Conservation (phyloP, 2,797 vertebrate species). For the Xenentodon cancila region DNA sequence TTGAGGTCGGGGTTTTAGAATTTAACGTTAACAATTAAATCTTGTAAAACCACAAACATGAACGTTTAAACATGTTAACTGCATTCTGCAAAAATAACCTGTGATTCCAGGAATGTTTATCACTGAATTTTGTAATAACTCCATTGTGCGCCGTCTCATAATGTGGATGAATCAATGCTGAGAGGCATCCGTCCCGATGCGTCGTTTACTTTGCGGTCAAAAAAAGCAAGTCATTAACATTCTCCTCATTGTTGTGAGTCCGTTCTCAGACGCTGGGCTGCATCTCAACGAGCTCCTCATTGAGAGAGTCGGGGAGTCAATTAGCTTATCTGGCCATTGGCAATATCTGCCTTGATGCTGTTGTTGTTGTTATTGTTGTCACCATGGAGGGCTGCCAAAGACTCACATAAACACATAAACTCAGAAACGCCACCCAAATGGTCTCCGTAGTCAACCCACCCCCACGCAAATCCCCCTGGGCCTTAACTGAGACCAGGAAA, state of each 20-base stretch:
- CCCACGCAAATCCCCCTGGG: constrained; percentile 40
- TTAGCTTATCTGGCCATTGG: constrained; percentile 65
- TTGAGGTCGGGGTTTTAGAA: too few relatives aligned
- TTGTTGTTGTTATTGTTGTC: constrained; percentile 16
- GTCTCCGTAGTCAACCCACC: not conserved
- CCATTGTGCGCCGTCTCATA: constrained; percentile 51
- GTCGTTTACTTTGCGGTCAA: constrained; percentile 69
- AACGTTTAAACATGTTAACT: not conserved
- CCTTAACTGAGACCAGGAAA: constrained; percentile 64
- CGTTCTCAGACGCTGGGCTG: constrained; percentile 49
- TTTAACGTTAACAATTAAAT: too few relatives aligned
- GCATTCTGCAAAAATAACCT: constrained; percentile 13
- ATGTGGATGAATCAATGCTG: constrained; percentile 50
- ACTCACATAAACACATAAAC: constrained; percentile 23
- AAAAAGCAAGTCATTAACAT: constrained; percentile 68
- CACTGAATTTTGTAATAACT: constrained; percentile 32
- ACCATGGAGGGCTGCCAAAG: constrained; percentile 14
- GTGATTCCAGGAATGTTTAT: constrained; percentile 59
- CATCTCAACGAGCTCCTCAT: constrained; percentile 70
- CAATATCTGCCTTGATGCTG: constrained; percentile 55
- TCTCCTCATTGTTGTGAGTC: constrained; percentile 65
- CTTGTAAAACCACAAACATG: too few relatives aligned
- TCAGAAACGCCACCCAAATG: constrained; percentile 7
- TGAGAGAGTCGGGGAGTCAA: constrained; percentile 65
- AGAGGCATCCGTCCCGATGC: constrained; percentile 34